Percentiles rank a stretch among this genome's conserved stretches.
These are phyloP conservation scores for Diaperis boleti DNA, from an alignment of 2,888 invertebrate genomes.

Conservation along the genomic window DNA sequence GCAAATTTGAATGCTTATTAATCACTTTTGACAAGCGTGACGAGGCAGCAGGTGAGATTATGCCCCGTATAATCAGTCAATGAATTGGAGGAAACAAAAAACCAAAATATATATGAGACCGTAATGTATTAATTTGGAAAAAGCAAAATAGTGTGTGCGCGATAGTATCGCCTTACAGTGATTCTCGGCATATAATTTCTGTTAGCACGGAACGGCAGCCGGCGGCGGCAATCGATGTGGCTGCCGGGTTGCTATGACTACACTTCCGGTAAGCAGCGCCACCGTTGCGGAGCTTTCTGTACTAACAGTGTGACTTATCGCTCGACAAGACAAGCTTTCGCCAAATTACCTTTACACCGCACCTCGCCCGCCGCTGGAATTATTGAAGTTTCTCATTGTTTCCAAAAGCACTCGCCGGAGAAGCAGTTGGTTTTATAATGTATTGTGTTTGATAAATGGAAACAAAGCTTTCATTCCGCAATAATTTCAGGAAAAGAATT, in stretches of 20 bases:
- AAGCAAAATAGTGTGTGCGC: slow-evolving; percentile 28
- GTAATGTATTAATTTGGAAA: slow-evolving; percentile 35
- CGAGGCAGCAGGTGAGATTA: not conserved
- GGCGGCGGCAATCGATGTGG: slow-evolving; percentile 73
- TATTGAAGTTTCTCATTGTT: slow-evolving; percentile 42
- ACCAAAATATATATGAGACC: slow-evolving; percentile 4
- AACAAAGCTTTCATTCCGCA: slow-evolving; percentile 37
- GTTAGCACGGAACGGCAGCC: slow-evolving; percentile 50
- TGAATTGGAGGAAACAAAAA: slow-evolving; percentile 18
- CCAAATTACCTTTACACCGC: slow-evolving; percentile 46
- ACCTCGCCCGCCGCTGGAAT: slow-evolving; percentile 28
- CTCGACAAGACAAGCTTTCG: slow-evolving; percentile 49
- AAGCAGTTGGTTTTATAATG: slow-evolving; percentile 34
- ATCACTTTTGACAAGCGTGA: slow-evolving; percentile 3
- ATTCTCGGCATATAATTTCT: slow-evolving; percentile 49
- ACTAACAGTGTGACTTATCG: slow-evolving; percentile 53
- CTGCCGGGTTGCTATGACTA: slow-evolving; percentile 75
- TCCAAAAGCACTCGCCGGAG: slow-evolving; percentile 36
- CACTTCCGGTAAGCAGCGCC: slow-evolving; percentile 72
- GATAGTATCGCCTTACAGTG: slow-evolving; percentile 43
- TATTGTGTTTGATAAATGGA: slow-evolving; percentile 34
- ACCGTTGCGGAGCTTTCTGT: slow-evolving; percentile 52
- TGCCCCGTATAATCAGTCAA: not conserved
- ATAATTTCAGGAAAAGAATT: slow-evolving; percentile 38
- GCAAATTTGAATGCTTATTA: slow-evolving; percentile 6